These are phyloP conservation scores for Creontiades dilutus DNA, from an alignment of 2,888 invertebrate genomes.

Conservation along the genomic window DNA sequence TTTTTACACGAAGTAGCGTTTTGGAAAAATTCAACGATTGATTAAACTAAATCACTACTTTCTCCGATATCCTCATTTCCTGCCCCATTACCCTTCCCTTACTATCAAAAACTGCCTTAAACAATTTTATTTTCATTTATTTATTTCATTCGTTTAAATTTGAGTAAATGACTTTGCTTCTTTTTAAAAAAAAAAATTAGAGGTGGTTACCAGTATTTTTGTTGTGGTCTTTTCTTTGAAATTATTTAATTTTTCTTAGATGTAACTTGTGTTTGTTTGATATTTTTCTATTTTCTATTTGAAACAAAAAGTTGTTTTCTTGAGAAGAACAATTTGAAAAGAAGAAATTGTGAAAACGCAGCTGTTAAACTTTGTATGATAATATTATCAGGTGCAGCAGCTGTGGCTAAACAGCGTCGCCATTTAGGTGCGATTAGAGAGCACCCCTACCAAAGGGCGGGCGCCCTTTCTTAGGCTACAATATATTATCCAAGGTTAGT, in stretches of 20 bases:
- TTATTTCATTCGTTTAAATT: background rate
- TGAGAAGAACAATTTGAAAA: conserved; percentile 28
- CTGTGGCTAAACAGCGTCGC: conserved; percentile 89
- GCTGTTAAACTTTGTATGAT: conserved; percentile 70
- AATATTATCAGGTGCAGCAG: conserved; percentile 84
- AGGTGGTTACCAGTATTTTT: conserved; percentile 70
- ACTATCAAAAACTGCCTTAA: background rate
- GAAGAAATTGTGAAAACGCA: background rate
- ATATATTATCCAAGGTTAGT: conserved; percentile 75
- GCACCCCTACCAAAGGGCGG: conserved; percentile 98
- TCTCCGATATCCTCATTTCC: background rate
- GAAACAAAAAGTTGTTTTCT: conserved; percentile 14
- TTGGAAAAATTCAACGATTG: background rate
- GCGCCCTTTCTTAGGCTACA: conserved; percentile 80
- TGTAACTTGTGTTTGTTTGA: conserved; percentile 23
- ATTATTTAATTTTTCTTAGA: conserved; percentile 22
- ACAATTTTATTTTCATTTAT: conserved; percentile 19
- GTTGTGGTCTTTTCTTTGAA: conserved; percentile 13
- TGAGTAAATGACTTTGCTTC: conserved; percentile 43
- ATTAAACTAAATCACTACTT: background rate
- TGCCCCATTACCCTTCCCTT: background rate
- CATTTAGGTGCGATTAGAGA: conserved; percentile 94
- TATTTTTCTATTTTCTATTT: conserved; percentile 44
- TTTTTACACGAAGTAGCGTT: too few relatives aligned
- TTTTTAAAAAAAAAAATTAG: conserved; percentile 12